phyloP scores from a whole-genome alignment of 2,797 vertebrate genomes.

The Borostomias antarcticus region DNA sequence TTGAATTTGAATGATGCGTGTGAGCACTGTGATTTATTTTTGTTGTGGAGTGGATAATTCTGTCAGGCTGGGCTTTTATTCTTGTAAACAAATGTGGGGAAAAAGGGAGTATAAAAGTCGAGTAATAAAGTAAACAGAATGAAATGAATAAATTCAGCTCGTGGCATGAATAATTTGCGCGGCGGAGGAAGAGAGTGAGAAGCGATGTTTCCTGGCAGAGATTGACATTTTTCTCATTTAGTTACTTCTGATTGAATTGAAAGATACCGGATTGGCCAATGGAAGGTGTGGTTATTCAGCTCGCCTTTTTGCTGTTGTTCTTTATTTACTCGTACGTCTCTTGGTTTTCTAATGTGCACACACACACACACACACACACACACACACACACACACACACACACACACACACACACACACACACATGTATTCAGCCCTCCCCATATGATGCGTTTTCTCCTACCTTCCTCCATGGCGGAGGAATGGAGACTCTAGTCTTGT shows the following conservation, averaged over 20 bases:
- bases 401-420: slow-evolving; percentile 26
- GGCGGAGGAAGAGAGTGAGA: slow-evolving; percentile 53
- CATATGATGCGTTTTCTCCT: background rate
- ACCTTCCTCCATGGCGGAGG: slow-evolving; percentile 5
- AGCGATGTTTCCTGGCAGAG: background rate
- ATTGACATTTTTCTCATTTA: slow-evolving; percentile 43
- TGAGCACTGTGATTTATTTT: slow-evolving; percentile 78
- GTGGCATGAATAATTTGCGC: slow-evolving; percentile 74
- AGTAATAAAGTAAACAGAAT: slow-evolving; percentile 80
- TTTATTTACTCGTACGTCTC: background rate
- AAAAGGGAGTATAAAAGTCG: slow-evolving; percentile 74
- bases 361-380: slow-evolving; percentile 5
- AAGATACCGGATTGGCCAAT: background rate
- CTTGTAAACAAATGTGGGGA: slow-evolving; percentile 80
- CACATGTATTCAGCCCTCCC: slow-evolving; percentile 30
- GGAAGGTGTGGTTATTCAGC: background rate
- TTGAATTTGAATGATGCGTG: slow-evolving; percentile 78
- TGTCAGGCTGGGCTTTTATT: slow-evolving; percentile 79
- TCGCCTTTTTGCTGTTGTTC: background rate
- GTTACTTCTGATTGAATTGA: background rate
- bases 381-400: background rate
- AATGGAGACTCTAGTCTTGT: slow-evolving; percentile 12
- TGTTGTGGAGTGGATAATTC: slow-evolving; percentile 77
- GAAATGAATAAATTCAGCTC: slow-evolving; percentile 76
- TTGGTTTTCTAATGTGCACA: background rate